Conservation (phyloP, 2,113 vertebrate species). For the Podarcis muralis region DNA sequence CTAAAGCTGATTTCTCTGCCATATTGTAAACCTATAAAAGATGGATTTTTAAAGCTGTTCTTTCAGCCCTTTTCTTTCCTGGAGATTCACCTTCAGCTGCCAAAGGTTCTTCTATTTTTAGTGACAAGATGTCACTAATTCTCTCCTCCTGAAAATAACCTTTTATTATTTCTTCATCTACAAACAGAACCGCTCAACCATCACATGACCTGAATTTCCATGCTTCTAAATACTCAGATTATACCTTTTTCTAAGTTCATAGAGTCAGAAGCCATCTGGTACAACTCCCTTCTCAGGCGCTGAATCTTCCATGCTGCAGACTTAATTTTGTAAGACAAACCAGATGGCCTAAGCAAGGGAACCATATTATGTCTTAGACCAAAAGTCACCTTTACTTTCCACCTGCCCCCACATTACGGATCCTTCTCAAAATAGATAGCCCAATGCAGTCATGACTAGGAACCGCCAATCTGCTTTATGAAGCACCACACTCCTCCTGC, state of each 20-base stretch:
- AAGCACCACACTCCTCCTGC: no score
- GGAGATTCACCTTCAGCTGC: slow-evolving; percentile 4
- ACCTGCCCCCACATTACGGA: neutral
- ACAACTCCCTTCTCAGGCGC: neutral
- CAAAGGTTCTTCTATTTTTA: slow-evolving; percentile 34
- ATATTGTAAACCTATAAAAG: slow-evolving; percentile 39
- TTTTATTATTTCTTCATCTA: neutral
- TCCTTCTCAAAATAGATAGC: neutral
- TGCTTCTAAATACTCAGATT: neutral
- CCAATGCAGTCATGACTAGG: neutral
- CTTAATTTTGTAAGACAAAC: slow-evolving; percentile 8
- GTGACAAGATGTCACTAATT: slow-evolving; percentile 29
- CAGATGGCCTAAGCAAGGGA: neutral
- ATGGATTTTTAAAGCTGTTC: neutral
- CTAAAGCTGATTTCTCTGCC: slow-evolving; percentile 41
- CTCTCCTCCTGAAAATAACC: slow-evolving; percentile 21
- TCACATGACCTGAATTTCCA: neutral
- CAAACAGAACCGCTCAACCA: neutral
- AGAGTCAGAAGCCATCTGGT: slow-evolving; percentile 9
- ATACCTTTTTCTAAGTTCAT: neutral
- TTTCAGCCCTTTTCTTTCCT: slow-evolving; percentile 43
- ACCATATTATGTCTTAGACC: neutral
- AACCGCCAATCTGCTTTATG: neutral
- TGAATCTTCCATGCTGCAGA: neutral
- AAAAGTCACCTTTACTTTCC: neutral